Conservation (phyloP, 2,888 invertebrate species). For the Diachrysia chrysitis region DNA sequence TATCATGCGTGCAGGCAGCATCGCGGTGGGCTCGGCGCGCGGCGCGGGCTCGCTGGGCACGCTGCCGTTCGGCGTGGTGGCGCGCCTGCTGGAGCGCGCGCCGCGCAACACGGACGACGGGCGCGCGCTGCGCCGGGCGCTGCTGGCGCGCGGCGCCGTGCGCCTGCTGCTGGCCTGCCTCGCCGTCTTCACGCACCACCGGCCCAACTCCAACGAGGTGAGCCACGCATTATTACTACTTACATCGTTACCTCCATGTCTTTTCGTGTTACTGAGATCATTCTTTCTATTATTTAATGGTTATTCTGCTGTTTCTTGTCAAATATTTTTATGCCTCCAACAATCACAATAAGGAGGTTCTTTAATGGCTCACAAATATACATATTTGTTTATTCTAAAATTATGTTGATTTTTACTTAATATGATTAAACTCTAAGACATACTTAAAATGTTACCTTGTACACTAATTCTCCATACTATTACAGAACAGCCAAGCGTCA, state of each 20-base stretch:
- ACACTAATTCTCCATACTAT: not conserved
- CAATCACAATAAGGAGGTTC: too few species aligned
- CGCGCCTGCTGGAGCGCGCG: slow-evolving; percentile 93
- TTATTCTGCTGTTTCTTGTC: too few species aligned
- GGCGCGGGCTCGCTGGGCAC: slow-evolving; percentile 81
- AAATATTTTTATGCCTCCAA: too few species aligned
- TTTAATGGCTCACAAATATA: too few species aligned
- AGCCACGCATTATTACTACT: too few species aligned
- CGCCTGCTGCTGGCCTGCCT: slow-evolving; percentile 96
- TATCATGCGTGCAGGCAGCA: slow-evolving; percentile 69
- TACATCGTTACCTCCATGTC: too few species aligned
- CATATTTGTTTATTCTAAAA: too few species aligned
- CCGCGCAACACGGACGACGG: slow-evolving; percentile 91
- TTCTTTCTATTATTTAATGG: too few species aligned
- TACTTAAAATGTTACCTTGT: too few species aligned
- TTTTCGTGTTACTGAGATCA: too few species aligned
- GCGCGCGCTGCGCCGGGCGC: slow-evolving; percentile 92
- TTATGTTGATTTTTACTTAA: too few species aligned
- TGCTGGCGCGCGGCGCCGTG: slow-evolving; percentile 95
- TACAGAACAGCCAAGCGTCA: slow-evolving; percentile 82
- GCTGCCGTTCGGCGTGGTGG: slow-evolving; percentile 94
- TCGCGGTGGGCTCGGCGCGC: slow-evolving; percentile 71
- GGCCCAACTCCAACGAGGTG: slow-evolving; percentile 85
- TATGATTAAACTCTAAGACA: too few species aligned
- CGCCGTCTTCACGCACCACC: slow-evolving; percentile 96